These are phyloP conservation scores for Centropus bengalensis DNA, from an alignment of 2,113 vertebrate species.

Conservation along the genomic window DNA sequence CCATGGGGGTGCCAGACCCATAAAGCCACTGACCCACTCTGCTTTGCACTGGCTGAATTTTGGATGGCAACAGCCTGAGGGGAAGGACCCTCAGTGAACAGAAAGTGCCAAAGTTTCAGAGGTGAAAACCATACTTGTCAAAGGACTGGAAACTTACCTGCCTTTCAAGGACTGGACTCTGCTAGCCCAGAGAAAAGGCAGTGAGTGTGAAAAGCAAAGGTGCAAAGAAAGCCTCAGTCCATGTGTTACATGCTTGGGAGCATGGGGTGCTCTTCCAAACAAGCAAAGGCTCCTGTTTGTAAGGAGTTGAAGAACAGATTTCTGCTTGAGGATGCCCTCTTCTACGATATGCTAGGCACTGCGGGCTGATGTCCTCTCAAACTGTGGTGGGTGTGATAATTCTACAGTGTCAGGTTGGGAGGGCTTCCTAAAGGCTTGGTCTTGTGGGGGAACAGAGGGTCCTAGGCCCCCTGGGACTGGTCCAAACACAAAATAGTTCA, in stretches of 20 bases:
- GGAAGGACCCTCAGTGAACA: not conserved
- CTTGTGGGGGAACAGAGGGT: not conserved
- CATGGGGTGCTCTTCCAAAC: not conserved
- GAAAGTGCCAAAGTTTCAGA: not conserved
- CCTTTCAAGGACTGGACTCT: not conserved
- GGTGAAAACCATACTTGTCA: not conserved
- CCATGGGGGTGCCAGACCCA: not conserved
- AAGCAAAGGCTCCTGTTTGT: not conserved
- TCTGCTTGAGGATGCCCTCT: not conserved
- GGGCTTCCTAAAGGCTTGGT: not conserved
- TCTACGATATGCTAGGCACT: not conserved
- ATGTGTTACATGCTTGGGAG: not conserved
- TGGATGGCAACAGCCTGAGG: too few species aligned
- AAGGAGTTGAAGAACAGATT: not conserved
- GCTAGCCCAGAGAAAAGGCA: not conserved
- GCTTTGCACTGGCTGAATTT: not conserved
- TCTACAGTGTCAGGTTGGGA: not conserved
- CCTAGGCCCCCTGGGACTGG: not conserved
- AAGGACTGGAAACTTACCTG: not conserved
- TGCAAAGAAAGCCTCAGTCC: not conserved
- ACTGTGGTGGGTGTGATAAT: not conserved
- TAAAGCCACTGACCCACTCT: not conserved
- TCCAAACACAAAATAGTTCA: not conserved
- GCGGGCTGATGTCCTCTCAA: accelerated
- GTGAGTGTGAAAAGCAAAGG: not conserved